A percentile compares a stretch with the other conserved stretches of the same genome.
Evolutionary conservation across 2,113 vertebrate species (phyloP).

Genomic region (Puma concolor): DNA sequence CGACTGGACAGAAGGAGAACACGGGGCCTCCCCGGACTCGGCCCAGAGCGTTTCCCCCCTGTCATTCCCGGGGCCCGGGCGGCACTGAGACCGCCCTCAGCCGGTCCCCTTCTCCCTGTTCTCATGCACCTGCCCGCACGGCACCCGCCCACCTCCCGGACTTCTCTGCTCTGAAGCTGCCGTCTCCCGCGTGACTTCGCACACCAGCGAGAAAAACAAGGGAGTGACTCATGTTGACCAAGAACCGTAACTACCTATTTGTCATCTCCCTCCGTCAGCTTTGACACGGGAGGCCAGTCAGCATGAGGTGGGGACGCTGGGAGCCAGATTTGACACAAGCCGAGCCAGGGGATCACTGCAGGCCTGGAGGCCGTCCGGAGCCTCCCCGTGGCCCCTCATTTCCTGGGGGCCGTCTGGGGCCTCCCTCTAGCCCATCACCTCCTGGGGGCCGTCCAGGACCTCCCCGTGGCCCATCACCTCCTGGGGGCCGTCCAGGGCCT

Average conservation of each 20-base stretch:
- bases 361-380: background rate
- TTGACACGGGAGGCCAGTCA: background rate
- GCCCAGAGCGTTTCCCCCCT: too few species aligned
- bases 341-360: background rate
- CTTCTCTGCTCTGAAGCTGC: background rate
- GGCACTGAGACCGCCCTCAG: background rate
- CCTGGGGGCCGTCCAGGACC: too few species aligned
- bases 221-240: background rate
- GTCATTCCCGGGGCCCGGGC: background rate
- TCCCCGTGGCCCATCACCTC: background rate
- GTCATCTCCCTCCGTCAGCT: background rate
- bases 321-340: background rate
- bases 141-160: background rate
- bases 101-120: background rate
- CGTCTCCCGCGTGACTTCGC: background rate
- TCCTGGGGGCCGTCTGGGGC: too few species aligned
- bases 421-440: too few species aligned
- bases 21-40: background rate
- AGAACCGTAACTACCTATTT: background rate
- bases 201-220: slow-evolving; percentile 35
- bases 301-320: background rate
- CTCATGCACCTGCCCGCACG: background rate
- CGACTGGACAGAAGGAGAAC: background rate
- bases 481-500: too few species aligned
- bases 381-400: too few species aligned